phyloP scores from a whole-genome alignment of 2,113 vertebrate genomes.

The Myrmecophaga tridactyla region DNA sequence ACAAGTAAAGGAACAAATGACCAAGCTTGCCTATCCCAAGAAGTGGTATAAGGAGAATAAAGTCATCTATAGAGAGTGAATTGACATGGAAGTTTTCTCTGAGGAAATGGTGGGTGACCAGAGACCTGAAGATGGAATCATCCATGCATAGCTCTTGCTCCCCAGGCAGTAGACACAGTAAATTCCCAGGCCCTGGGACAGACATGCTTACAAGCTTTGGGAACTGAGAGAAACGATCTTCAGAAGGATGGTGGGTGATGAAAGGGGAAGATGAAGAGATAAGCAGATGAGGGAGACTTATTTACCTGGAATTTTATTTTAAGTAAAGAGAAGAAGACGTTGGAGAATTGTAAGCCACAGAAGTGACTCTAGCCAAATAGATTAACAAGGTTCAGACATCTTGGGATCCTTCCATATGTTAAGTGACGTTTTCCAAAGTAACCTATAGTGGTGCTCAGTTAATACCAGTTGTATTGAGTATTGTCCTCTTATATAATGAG shows the following conservation, averaged over 20 bases:
- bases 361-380: neutral
- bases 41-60: neutral
- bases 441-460: neutral
- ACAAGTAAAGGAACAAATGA: neutral
- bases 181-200: accelerated
- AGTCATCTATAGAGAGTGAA: neutral
- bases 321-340: neutral
- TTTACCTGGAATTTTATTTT: neutral
- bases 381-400: neutral
- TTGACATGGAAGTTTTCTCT: neutral
- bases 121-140: neutral
- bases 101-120: neutral
- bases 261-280: neutral
- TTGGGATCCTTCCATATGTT: neutral
- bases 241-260: accelerated
- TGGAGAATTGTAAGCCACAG: neutral
- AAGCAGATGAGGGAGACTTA: neutral
- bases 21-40: no score
- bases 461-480: neutral
- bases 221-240: neutral
- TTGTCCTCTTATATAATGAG: neutral
- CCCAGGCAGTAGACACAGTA: neutral
- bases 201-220: accelerated
- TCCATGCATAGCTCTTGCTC: neutral
- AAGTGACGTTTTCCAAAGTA: neutral